These are phyloP conservation scores for Drosophila orena DNA, from an alignment of 1,140 invertebrate species.

Conservation along the genomic window DNA sequence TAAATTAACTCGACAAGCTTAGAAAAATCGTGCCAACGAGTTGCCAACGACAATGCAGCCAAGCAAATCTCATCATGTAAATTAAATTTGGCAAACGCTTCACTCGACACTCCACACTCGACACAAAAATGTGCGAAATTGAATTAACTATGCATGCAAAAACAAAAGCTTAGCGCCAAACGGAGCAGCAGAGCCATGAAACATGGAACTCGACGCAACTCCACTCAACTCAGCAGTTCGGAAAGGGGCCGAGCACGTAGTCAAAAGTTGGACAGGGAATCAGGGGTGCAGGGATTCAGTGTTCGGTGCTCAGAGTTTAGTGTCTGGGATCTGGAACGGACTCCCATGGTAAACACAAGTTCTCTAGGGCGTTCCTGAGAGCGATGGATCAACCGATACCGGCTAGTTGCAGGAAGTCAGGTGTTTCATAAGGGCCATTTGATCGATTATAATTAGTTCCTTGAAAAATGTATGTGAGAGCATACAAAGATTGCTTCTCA, in stretches of 20 bases:
- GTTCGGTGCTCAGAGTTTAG: neutral
- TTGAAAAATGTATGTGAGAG: too few species aligned
- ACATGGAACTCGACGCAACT: neutral
- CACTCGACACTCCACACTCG: conserved; percentile 73
- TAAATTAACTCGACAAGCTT: conserved; percentile 76
- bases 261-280: conserved; percentile 55
- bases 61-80: conserved; percentile 81
- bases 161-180: conserved; percentile 44
- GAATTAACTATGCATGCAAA: conserved; percentile 81
- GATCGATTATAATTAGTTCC: too few species aligned
- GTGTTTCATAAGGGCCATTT: conserved; percentile 1
- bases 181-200: conserved; percentile 16
- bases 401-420: conserved; percentile 23
- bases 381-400: conserved; percentile 46
- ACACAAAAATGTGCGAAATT: conserved; percentile 80
- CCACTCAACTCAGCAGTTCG: conserved; percentile 1
- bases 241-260: conserved; percentile 51
- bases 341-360: conserved; percentile 33
- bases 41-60: conserved; percentile 74
- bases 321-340: neutral
- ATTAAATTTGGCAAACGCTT: conserved; percentile 81
- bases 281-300: conserved; percentile 20
- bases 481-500: too few species aligned
- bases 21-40: conserved; percentile 79
- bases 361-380: conserved; percentile 39